Evolutionary conservation across 1,140 invertebrate genomes (phyloP).

Genomic region (Sitobion miscanthi): DNA sequence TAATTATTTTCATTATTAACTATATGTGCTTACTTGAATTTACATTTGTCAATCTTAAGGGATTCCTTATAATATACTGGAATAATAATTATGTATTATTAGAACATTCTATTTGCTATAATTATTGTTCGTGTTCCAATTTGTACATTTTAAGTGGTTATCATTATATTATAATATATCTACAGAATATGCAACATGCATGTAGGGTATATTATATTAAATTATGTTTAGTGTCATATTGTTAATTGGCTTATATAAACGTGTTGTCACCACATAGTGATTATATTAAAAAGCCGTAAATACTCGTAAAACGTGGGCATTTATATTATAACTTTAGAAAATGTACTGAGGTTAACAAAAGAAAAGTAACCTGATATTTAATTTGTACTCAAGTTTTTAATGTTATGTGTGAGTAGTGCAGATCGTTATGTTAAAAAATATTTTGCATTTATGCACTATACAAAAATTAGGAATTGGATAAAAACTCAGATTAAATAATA

Average conservation of each 20-base stretch:
- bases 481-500: no score
- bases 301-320: not conserved
- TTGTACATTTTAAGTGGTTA: not conserved
- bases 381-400: not conserved
- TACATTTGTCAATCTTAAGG: not conserved
- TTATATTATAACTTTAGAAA: not conserved
- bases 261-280: no score
- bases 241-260: no score
- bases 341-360: not conserved
- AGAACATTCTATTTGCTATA: no score
- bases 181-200: no score
- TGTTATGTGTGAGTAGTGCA: not conserved
- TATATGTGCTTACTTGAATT: not conserved
- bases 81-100: not conserved
- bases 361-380: not conserved
- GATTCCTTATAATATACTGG: not conserved
- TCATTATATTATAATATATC: not conserved
- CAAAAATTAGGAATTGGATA: not conserved
- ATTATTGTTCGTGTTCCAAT: not conserved
- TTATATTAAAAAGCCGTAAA: no score
- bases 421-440: not conserved
- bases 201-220: no score
- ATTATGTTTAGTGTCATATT: no score
- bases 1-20: not conserved
- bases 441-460: not conserved